Percentiles rank a stretch among this genome's conserved stretches.
These are phyloP conservation scores for Globodera ellingtonae DNA, from an alignment of 1,140 invertebrate species.

Conservation along the genomic window DNA sequence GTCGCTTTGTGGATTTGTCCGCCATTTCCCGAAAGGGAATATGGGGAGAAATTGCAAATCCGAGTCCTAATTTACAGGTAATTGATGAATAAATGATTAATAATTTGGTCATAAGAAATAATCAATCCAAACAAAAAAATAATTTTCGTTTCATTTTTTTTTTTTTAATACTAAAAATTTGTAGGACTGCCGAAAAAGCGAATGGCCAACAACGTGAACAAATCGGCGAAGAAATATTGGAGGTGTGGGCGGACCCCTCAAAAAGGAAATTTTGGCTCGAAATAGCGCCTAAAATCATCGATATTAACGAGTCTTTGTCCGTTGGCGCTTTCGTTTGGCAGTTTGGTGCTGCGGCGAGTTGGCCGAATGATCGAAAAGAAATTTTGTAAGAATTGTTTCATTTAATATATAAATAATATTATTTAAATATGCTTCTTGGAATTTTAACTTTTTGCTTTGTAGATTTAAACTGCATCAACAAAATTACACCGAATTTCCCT, in stretches of 20 bases:
- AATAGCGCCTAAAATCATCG: conserved; percentile 28
- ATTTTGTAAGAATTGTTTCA: conserved; percentile 33
- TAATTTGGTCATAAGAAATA: not conserved
- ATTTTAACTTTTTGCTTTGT: not conserved
- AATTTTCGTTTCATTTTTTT: not conserved
- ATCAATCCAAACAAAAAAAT: not conserved
- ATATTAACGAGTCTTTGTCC: conserved; percentile 42
- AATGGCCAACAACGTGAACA: not conserved
- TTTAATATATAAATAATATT: not conserved
- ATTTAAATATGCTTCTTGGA: too few relatives aligned
- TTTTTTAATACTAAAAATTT: not conserved
- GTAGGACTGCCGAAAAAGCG: not conserved
- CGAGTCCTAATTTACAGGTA: conserved; percentile 13
- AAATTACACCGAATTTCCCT: conserved; percentile 30
- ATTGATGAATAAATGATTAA: not conserved
- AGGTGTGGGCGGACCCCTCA: conserved; percentile 32
- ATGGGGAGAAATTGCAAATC: conserved; percentile 6
- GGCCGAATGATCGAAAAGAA: conserved; percentile 17
- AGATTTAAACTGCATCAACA: conserved; percentile 22
- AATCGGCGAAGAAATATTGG: conserved; percentile 10
- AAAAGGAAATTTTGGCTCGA: conserved; percentile 39
- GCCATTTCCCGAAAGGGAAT: conserved; percentile 11
- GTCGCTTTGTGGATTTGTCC: conserved; percentile 26
- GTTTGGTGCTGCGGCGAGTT: conserved; percentile 43
- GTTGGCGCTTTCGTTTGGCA: conserved; percentile 36